These are phyloP conservation scores for Nemurella pictetii DNA, from an alignment of 2,888 invertebrate species.

Conservation along the genomic window DNA sequence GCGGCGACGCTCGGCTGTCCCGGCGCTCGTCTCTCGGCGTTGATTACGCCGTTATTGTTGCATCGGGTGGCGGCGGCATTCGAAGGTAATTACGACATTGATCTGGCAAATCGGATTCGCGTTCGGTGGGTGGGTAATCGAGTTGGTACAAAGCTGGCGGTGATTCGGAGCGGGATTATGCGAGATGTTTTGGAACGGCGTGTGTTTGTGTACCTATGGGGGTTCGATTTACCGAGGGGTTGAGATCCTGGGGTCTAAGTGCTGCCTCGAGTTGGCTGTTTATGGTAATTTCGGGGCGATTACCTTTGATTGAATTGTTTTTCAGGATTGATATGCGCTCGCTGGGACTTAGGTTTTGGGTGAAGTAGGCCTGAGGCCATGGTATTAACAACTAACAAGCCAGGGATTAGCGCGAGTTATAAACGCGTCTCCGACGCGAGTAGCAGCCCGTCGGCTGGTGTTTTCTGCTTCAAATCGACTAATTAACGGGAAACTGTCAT, in stretches of 20 bases:
- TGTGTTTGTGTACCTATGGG: not conserved
- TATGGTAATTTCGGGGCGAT: not conserved
- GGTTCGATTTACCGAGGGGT: not conserved
- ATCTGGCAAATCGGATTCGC: not conserved
- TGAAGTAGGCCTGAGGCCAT: no score
- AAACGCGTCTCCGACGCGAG: no score
- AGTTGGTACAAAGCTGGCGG: not conserved
- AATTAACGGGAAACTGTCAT: no score
- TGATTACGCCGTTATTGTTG: not conserved
- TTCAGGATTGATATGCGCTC: not conserved
- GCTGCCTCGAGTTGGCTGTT: not conserved
- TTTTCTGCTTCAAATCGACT: no score
- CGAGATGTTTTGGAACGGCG: no score
- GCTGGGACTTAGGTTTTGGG: no score
- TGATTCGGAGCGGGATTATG: not conserved
- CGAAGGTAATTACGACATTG: not conserved
- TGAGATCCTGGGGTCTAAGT: not conserved
- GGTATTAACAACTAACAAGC: no score
- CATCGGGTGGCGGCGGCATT: no score
- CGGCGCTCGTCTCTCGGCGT: not conserved
- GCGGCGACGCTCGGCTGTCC: not conserved
- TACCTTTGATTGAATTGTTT: not conserved
- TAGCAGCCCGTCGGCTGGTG: no score
- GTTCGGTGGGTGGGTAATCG: not conserved
- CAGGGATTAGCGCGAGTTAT: no score